phyloP scores from a whole-genome alignment of 2,888 invertebrate genomes.

The Psylliodes chrysocephalus region DNA sequence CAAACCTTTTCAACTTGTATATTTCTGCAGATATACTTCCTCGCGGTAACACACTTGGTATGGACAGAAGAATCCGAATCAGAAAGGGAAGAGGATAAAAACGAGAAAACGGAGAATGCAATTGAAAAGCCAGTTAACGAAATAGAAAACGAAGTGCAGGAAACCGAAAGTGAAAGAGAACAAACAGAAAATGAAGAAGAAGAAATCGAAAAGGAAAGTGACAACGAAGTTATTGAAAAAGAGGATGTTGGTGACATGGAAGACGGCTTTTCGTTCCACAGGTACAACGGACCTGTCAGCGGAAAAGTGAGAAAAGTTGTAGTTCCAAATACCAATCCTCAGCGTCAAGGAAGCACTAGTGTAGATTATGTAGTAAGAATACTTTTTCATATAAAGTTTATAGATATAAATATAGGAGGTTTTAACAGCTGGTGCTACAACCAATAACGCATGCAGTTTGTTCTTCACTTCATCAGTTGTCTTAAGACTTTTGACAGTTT shows the following conservation, averaged over 20 bases:
- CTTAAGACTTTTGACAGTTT: no score
- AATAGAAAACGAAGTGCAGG: not conserved
- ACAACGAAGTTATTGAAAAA: not conserved
- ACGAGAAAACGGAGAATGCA: not conserved
- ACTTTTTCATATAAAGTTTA: not conserved
- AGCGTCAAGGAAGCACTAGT: constrained; percentile 67
- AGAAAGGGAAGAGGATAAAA: not conserved
- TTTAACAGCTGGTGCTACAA: no score
- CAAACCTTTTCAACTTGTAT: no score
- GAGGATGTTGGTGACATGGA: constrained; percentile 43
- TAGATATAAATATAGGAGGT: no score
- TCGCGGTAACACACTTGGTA: constrained; percentile 2
- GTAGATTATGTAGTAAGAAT: constrained; percentile 74
- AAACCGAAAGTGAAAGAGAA: not conserved
- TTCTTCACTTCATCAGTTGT: no score
- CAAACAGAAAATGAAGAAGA: not conserved
- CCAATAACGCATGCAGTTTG: no score
- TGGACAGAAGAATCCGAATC: constrained; percentile 7
- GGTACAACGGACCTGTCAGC: constrained; percentile 80
- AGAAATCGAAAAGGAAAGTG: not conserved
- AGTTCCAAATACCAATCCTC: constrained; percentile 65
- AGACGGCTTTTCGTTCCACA: constrained; percentile 76
- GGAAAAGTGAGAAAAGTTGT: constrained; percentile 71
- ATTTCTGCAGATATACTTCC: constrained; percentile 15
- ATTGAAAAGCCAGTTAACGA: not conserved